These are phyloP conservation scores for Dolichoris vasculosae DNA, from an alignment of 1,140 invertebrate species.

Conservation along the genomic window DNA sequence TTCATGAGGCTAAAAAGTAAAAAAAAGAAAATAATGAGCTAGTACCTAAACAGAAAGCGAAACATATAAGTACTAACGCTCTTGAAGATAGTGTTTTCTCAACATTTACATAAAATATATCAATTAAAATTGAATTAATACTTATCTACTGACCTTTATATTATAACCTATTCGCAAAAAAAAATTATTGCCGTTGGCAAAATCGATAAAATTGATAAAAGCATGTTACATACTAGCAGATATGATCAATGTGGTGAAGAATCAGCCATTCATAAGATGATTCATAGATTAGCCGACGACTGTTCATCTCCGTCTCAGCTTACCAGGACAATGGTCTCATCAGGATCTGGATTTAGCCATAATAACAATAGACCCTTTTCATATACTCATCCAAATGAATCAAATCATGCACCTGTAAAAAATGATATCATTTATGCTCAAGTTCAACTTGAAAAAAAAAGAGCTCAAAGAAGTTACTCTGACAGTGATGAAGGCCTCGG, in stretches of 20 bases:
- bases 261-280: slow-evolving; percentile 71
- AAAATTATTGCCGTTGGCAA: slow-evolving; percentile 58
- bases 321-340: slow-evolving; percentile 76
- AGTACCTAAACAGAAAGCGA: slow-evolving; percentile 11
- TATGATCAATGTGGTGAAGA: slow-evolving; percentile 66
- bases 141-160: not conserved
- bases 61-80: no score
- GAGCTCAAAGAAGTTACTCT: slow-evolving; percentile 73
- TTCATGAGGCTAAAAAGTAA: slow-evolving; percentile 61
- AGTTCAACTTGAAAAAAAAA: slow-evolving; percentile 78
- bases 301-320: slow-evolving; percentile 79
- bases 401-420: slow-evolving; percentile 61
- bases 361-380: slow-evolving; percentile 86
- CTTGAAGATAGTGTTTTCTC: slow-evolving; percentile 47
- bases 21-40: slow-evolving; percentile 57
- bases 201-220: slow-evolving; percentile 57
- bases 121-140: slow-evolving; percentile 22
- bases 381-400: slow-evolving; percentile 80
- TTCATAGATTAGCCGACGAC: slow-evolving; percentile 68
- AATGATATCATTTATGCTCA: slow-evolving; percentile 83
- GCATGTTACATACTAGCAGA: slow-evolving; percentile 69
- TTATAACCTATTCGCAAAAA: slow-evolving; percentile 7
- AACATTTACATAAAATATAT: slow-evolving; percentile 45
- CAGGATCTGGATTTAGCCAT: slow-evolving; percentile 77
- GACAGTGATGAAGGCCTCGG: slow-evolving; percentile 86